phyloP scores from a whole-genome alignment of 2,888 invertebrate genomes.

The Diarsia rubi region DNA sequence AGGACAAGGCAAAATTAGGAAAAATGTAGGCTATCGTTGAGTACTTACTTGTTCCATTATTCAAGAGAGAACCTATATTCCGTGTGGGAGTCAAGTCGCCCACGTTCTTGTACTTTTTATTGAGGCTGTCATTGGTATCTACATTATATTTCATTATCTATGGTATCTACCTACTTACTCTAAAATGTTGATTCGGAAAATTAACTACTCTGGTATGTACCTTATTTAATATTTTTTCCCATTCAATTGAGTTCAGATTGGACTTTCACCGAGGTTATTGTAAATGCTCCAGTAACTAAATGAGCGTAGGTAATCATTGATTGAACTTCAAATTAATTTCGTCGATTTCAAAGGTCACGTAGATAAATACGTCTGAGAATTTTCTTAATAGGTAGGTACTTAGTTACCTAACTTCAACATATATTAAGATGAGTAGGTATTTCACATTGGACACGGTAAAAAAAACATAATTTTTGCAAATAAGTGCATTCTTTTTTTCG shows the following conservation, averaged over 20 bases:
- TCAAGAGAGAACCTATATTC: constrained; percentile 18
- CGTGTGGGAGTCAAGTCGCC: constrained; percentile 5
- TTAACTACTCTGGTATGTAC: neutral
- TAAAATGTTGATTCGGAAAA: constrained; percentile 3
- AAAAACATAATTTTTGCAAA: neutral
- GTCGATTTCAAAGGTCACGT: constrained; percentile 42
- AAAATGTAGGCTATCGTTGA: constrained; percentile 23
- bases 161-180: neutral
- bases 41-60: constrained; percentile 30
- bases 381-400: neutral
- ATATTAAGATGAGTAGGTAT: neutral
- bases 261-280: constrained; percentile 54
- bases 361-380: constrained; percentile 7
- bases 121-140: neutral
- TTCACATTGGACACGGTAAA: neutral
- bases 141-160: too few species aligned
- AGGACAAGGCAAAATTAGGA: constrained; percentile 22
- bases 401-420: neutral
- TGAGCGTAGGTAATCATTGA: constrained; percentile 49
- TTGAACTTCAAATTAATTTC: constrained; percentile 51
- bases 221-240: constrained; percentile 16
- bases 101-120: constrained; percentile 28
- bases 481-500: neutral
- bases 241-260: constrained; percentile 38
- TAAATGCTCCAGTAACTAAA: constrained; percentile 61